Base-by-base conservation (phyloP, 2,797 vertebrate species). In the Tenualosa thibaudeaui region DNA sequence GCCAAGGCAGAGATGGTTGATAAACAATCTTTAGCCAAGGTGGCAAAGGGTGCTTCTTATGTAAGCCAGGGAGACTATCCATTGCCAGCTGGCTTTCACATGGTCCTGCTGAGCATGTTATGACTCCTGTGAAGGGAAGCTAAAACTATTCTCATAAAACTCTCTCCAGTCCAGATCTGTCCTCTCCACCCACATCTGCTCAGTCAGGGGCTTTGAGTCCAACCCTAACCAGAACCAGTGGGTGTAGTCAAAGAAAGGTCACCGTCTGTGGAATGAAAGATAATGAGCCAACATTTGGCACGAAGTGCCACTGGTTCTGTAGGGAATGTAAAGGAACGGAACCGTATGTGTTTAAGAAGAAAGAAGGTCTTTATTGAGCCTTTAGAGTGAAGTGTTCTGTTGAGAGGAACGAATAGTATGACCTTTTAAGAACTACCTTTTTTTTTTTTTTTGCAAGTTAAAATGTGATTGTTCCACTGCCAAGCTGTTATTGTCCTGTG, bases 211-310 rank as follows among this genome's bases (percentile, higher is more conserved):
- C 53, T 56, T 19, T 65, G 62, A 24, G 62, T 24, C 62, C 15
- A 40, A 78, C 71, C 71, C 71, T 4, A 19, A 19, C 26, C 71
- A 78, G 37, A 37, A 78, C 71, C 71, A 17, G 40, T 78, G 71
- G 71, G 37, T 43, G 71, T 78, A 40, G 40, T 78, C n/a, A 78
- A 46, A 17, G 71, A 78, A 78, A 78, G 40, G 71, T 78, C 71
- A n/a, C 71, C 3, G 71, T 78, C 37, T 78, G 71, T 43, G 17
- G 5, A 75, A 78, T 78, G 6, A 46, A 78, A 78, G 17, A 78
- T 78, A 78, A 78, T 78, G 40, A 78, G 71, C 40, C 40, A 22
- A 15, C 19, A 12, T 17, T 43, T 17, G 17, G 40, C n/a, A n/a
- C 24, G 9, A n/a, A 62, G 58, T 78, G 37, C 6, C 6, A 15